Conservation (phyloP, 2,113 vertebrate genomes). For the Gavialis gangeticus region DNA sequence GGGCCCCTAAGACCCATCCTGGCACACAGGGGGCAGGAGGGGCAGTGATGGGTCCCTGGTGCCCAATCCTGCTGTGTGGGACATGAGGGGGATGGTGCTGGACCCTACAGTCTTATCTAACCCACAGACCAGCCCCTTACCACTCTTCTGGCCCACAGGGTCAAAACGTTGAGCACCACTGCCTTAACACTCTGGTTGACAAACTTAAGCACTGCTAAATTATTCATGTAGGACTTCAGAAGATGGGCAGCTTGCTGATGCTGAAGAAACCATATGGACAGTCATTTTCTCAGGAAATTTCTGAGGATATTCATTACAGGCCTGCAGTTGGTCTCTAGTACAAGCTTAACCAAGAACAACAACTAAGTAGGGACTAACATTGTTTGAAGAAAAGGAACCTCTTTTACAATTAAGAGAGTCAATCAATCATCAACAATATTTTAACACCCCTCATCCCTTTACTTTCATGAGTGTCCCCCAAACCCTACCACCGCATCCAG, state of each 20-base stretch:
- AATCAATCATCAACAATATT: background rate
- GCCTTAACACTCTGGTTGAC: background rate
- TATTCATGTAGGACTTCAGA: background rate
- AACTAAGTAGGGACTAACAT: background rate
- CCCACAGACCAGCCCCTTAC: too few relatives aligned
- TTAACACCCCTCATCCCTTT: background rate
- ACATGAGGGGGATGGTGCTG: too few relatives aligned
- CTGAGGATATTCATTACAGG: background rate
- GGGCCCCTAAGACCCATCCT: too few relatives aligned
- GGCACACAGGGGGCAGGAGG: too few relatives aligned
- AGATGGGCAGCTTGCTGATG: accelerated
- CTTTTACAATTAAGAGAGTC: background rate
- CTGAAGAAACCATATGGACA: background rate
- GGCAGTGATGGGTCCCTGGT: too few relatives aligned
- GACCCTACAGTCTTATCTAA: too few relatives aligned
- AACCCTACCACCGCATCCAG: background rate
- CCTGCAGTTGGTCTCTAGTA: background rate
- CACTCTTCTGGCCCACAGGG: too few relatives aligned
- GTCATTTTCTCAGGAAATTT: background rate
- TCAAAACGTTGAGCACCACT: background rate
- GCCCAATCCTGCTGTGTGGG: too few relatives aligned
- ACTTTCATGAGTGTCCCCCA: background rate
- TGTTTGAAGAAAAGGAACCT: background rate
- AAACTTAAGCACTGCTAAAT: background rate
- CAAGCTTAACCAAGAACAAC: background rate